These are phyloP conservation scores for Tachysurus vachellii DNA, from an alignment of 2,113 vertebrate genomes.

Conservation along the genomic window DNA sequence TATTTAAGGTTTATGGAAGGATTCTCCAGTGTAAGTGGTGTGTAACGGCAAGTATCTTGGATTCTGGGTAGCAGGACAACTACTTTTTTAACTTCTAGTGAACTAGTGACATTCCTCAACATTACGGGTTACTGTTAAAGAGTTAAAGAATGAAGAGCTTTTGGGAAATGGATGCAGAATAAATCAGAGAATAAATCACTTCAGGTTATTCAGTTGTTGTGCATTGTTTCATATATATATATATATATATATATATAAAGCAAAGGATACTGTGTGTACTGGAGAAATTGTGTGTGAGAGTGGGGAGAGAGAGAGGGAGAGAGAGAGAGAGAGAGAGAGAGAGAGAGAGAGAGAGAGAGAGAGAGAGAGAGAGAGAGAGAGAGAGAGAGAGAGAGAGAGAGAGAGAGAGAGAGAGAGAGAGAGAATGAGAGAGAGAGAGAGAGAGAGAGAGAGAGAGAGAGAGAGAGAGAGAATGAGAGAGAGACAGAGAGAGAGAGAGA, in stretches of 20 bases:
- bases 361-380: too few species aligned
- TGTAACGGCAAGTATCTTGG: background rate
- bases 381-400: too few species aligned
- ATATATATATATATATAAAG: too few species aligned
- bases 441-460: too few species aligned
- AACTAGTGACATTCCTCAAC: background rate
- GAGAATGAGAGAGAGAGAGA: too few species aligned
- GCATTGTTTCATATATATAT: background rate
- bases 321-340: too few species aligned
- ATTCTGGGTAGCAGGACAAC: background rate
- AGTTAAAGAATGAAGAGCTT: background rate
- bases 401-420: background rate
- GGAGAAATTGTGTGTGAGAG: slow-evolving; percentile 38
- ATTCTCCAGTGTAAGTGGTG: background rate
- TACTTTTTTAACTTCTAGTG: background rate
- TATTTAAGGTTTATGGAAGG: background rate
- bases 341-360: too few species aligned
- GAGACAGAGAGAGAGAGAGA: too few species aligned
- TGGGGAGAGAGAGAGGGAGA: background rate
- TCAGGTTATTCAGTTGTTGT: background rate
- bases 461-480: too few species aligned
- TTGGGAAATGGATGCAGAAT: background rate
- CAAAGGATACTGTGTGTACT: slow-evolving; percentile 16
- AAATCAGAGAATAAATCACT: background rate
- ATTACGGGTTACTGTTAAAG: background rate